Evolutionary conservation across 1,140 invertebrate genomes (phyloP), one percentile per base, ranked within the genome.

Genomic region (Bombus soroeensis): DNA sequence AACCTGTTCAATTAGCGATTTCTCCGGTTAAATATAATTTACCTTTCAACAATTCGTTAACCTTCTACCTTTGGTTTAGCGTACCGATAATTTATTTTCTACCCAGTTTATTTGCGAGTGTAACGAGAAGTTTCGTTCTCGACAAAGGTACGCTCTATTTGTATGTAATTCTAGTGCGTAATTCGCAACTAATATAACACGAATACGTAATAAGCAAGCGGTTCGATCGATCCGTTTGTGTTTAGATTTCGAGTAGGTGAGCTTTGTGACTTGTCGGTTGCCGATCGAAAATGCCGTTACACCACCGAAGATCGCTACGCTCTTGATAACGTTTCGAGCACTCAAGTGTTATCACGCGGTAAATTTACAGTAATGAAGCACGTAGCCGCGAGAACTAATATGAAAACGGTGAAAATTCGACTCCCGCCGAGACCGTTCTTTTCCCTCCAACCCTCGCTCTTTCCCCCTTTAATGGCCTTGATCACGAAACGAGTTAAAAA

Each of bases 401-500:
- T 15, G 70, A 81, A 75, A 87, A 22, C 64, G 39, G 62, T 34
- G 71, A 43, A 80, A 73, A 87, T 87, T 81, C 77, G 76, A 74
- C 62, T 78, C 53, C 76, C 81, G 77, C 66, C 41, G 47, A 57
- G 62, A 5, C 37, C 41, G 53, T 37, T 75, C 62, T 68, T 87
- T 87, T 79, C 76, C 75, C 70, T 81, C 81, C 74, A 37, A 59
- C 80, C 84, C 86, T 53, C 32, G 57, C 79, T 43, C 62, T 76
- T 59, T 66, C 77, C 84, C 64, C 81, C 64, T 91, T 92, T 93
- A 93, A 94, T 93, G 88, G 89, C 87, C 88, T 93, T 81, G 86
- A 92, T 93, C 93, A 94, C 93, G 93, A 89, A 93, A 86, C 89
- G 64, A 88, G 90, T 90, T 92, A 91, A 93, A 94, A 93, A 92